Percentiles rank a stretch among this genome's conserved stretches.
Evolutionary conservation across 2,888 invertebrate species (phyloP).

Genomic region (Sphaerophoria taeniata): DNA sequence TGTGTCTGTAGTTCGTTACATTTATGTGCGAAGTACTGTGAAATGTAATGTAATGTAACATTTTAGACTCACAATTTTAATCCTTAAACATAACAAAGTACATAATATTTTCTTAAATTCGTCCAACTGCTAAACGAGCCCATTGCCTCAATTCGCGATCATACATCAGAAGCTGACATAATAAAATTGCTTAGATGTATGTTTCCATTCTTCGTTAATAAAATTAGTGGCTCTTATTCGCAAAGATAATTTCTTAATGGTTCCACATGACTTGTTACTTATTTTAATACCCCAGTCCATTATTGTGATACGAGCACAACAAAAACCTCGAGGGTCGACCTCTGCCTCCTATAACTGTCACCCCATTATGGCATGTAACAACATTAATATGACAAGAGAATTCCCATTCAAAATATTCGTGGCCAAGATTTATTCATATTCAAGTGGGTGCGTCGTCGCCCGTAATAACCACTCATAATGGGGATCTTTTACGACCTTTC

Average conservation of each 20-base stretch:
- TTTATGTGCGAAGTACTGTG: no score
- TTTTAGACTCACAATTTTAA: no score
- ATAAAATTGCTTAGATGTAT: constrained; percentile 9
- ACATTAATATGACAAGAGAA: constrained; percentile 65
- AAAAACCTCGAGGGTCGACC: constrained; percentile 5
- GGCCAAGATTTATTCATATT: constrained; percentile 65
- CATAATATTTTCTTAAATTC: no score
- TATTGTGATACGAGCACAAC: no score
- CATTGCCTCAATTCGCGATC: background rate
- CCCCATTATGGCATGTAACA: constrained; percentile 59
- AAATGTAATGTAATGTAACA: no score
- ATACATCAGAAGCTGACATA: constrained; percentile 1
- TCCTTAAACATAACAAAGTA: no score
- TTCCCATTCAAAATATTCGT: constrained; percentile 61
- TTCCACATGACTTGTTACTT: constrained; percentile 27
- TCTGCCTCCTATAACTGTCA: constrained; percentile 44
- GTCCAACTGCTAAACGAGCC: no score
- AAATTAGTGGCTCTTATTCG: constrained; percentile 65
- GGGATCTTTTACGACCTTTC: constrained; percentile 60
- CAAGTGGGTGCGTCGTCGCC: constrained; percentile 58
- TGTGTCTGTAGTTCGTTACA: no score
- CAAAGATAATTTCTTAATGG: constrained; percentile 67
- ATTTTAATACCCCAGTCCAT: no score
- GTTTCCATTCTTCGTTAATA: constrained; percentile 56
- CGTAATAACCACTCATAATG: constrained; percentile 67